Base-by-base conservation (phyloP, 2,113 vertebrate genomes). In the Pipa parva region DNA sequence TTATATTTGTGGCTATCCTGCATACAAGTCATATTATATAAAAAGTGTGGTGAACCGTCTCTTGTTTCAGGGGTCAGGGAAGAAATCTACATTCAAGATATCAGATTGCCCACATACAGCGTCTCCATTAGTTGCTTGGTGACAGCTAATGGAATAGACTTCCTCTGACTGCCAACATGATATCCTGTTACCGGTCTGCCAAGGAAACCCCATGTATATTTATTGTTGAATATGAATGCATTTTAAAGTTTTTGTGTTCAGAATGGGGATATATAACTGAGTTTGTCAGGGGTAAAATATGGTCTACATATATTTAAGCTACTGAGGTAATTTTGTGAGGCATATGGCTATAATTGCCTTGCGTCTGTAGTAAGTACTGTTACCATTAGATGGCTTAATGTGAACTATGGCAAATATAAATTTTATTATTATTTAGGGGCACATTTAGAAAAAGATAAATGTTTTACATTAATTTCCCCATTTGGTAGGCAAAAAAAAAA, bases 41-140 rank as follows among this genome's bases (percentile, higher is more conserved):
- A 67, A 67, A 39, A 25, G n/a, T 12, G 3, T 48, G 49, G 22
- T 9, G 24, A 51, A 49, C 46, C 46, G 26, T 68, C 65, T 68
- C 56, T 52, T 4, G 21, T 68, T 68, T 68, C 56, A 68, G 46
- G 24, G 65, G 65, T 68, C 65, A 68, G n/a, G 33, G 29, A 24
- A 48, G 49, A 58, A 68, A 59, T n/a, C 28, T 59, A 21, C 56
- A 51, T 42, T 67, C 25, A 66, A 31, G 59, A 36, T 33, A 68
- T 68, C 64, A 50, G 24, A 56, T 68, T 68, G 55, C 56, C 64
- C 51, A 67, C 55, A 68, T 68, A 51, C 56, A 59, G 56, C 65
- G 29, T 60, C 65, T 59, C 56, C 65, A 68, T 68, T 68, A 68
- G 65, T 68, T 52, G 65, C 65, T 12, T 60, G 56, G 56, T 68